phyloP scores from a whole-genome alignment of 2,113 vertebrate species.

The Sphyrna mokarran region DNA sequence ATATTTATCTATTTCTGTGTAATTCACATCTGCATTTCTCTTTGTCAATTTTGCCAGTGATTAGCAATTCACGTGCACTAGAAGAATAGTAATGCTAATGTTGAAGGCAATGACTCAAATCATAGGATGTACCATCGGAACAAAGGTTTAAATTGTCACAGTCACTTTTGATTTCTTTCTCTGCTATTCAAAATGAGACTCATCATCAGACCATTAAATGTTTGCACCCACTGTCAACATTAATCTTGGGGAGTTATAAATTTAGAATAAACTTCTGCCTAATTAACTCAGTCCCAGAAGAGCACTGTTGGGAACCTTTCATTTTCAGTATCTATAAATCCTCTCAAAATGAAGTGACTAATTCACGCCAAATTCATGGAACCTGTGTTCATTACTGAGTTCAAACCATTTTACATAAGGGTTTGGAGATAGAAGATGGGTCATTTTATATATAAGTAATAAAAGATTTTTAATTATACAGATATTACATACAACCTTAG shows the following conservation, averaged over 20 bases:
- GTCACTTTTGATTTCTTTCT: not conserved
- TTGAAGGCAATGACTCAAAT: not conserved
- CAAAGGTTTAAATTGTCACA: not conserved
- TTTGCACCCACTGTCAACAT: not conserved
- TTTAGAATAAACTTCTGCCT: not conserved
- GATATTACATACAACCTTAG: not conserved
- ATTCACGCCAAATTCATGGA: not conserved
- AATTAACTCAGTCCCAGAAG: not conserved
- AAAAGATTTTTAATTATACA: not conserved
- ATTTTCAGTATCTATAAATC: not conserved
- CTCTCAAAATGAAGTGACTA: not conserved
- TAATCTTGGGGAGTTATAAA: not conserved
- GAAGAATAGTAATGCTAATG: not conserved
- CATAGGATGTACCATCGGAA: not conserved
- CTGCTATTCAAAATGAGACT: not conserved
- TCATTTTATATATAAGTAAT: not conserved
- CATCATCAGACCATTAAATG: not conserved
- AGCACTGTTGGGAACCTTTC: not conserved
- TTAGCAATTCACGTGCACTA: not conserved
- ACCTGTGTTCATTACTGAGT: not conserved
- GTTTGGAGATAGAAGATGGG: not conserved
- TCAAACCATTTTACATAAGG: conserved; percentile 2
- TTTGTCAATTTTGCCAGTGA: not conserved
- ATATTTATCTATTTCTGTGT: not conserved
- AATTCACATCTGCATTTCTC: not conserved